Evolutionary conservation across 2,888 invertebrate genomes (phyloP).

Genomic region (Drosophila prolongata): DNA sequence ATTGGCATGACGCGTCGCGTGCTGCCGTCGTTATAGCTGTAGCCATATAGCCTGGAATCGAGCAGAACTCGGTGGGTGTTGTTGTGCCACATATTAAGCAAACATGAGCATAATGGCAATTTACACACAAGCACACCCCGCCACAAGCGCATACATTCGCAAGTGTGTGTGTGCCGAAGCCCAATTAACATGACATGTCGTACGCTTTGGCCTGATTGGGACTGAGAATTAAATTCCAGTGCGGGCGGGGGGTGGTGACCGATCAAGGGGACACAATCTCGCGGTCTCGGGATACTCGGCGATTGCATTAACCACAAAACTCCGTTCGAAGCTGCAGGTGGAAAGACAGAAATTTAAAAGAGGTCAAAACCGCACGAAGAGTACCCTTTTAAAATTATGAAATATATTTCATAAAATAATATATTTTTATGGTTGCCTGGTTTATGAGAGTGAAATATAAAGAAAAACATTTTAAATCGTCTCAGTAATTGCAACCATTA

Average conservation of each 20-base stretch:
- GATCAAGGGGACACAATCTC: constrained; percentile 15
- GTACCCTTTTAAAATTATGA: not conserved
- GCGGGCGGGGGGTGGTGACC: constrained; percentile 1
- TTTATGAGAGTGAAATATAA: too few relatives aligned
- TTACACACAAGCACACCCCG: constrained; percentile 47
- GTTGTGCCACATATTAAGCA: constrained; percentile 74
- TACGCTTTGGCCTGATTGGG: constrained; percentile 72
- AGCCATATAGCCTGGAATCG: constrained; percentile 5
- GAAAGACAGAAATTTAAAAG: constrained; percentile 18
- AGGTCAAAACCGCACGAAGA: not conserved
- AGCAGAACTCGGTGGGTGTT: constrained; percentile 46
- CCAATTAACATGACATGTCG: constrained; percentile 78
- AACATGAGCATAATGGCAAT: constrained; percentile 77
- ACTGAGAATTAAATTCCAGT: constrained; percentile 32
- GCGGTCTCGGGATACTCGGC: constrained; percentile 32
- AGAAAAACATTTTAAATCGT: too few relatives aligned
- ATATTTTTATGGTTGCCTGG: too few relatives aligned
- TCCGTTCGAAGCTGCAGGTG: constrained; percentile 54
- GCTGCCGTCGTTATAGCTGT: constrained; percentile 40
- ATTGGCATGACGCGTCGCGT: constrained; percentile 76
- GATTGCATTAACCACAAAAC: constrained; percentile 75
- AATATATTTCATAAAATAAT: too few relatives aligned
- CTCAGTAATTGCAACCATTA: too few relatives aligned
- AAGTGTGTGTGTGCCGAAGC: constrained; percentile 24
- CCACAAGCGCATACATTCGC: constrained; percentile 12